These are phyloP conservation scores for Meda fulgida DNA, from an alignment of 2,797 vertebrate species.

Conservation along the genomic window DNA sequence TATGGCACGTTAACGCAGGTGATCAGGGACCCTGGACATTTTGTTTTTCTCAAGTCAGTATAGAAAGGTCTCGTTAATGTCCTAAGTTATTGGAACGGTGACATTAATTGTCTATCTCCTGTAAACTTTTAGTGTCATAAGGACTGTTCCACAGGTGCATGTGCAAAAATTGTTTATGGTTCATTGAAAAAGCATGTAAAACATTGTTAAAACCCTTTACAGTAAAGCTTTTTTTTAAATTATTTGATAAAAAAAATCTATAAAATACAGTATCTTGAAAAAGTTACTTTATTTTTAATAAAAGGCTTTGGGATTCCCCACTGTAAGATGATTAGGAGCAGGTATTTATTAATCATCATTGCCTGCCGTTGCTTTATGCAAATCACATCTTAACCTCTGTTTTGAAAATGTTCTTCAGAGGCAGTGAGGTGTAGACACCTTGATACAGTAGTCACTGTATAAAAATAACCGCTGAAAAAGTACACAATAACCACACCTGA, in stretches of 20 bases:
- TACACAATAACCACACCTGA: not conserved
- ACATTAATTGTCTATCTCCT: not conserved
- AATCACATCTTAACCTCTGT: slow-evolving; percentile 35
- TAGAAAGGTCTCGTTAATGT: not conserved
- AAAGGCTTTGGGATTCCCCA: not conserved
- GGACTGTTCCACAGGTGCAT: not conserved
- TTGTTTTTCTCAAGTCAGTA: not conserved
- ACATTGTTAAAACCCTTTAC: too few species aligned
- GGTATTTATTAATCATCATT: slow-evolving; percentile 9
- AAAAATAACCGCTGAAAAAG: not conserved
- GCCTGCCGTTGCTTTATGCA: slow-evolving; percentile 43
- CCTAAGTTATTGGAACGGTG: not conserved
- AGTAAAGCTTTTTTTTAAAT: too few species aligned
- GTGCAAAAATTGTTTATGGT: too few species aligned
- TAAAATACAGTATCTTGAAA: too few species aligned
- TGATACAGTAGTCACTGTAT: not conserved
- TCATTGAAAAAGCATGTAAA: too few species aligned
- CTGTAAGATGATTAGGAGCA: not conserved
- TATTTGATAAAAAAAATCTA: too few species aligned
- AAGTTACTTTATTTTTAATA: not conserved
- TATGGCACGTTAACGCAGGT: too few species aligned
- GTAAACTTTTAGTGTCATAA: not conserved
- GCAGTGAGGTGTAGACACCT: not conserved
- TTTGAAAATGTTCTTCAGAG: slow-evolving; percentile 27
- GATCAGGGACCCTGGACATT: too few species aligned